Base-by-base conservation (phyloP, 2,888 invertebrate genomes). In the Euplagia quadripunctaria region DNA sequence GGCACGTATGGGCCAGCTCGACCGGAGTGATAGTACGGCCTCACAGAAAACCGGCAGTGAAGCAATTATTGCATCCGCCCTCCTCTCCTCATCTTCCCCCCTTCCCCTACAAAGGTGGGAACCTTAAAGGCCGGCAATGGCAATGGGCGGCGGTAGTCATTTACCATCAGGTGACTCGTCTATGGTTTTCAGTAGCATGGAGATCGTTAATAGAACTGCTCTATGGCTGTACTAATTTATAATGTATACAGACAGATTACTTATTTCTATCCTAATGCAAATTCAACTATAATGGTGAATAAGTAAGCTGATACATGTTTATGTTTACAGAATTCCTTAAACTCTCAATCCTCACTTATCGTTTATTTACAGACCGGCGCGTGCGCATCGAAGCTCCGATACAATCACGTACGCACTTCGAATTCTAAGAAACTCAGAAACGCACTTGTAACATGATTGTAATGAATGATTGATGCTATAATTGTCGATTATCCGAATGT, bases 311-410 rank as follows among this genome's bases (percentile, higher is more conserved):
- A 74, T 64, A 67, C 49, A 67, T 78, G 74, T 76, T 78, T 43
- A 70, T 74, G 64, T 76, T 79, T 77, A 78, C 74, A 42, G 73
- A 81, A 85, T 84, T 76, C 78, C 83, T 63, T 77, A 46, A 73
- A 77, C 77, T 73, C 73, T 73, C 68, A 63, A 55, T 72, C 68
- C 73, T 65, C 71, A 67, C 46, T 73, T 75, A 76, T 71, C 63
- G 80, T 66, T 81, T 84, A 83, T 84, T 83, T 80, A 75, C 73
- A 64, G 20, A 75, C 9, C 76, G 71, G 64, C 85, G 82, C 84
- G 82, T 82, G 84, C 85, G 84, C 85, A 84, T 20, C 42, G 51
- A 64, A 64, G 73, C 73, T 65, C 61, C 73, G 17, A 80, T 78
- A 78, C 71, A 77, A 78, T 77, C 83, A 79, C 79, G 77, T 73